Evolutionary conservation across 2,113 vertebrate genomes (phyloP), one percentile per base, ranked within the genome.

Genomic region (Synodontis membranacea): DNA sequence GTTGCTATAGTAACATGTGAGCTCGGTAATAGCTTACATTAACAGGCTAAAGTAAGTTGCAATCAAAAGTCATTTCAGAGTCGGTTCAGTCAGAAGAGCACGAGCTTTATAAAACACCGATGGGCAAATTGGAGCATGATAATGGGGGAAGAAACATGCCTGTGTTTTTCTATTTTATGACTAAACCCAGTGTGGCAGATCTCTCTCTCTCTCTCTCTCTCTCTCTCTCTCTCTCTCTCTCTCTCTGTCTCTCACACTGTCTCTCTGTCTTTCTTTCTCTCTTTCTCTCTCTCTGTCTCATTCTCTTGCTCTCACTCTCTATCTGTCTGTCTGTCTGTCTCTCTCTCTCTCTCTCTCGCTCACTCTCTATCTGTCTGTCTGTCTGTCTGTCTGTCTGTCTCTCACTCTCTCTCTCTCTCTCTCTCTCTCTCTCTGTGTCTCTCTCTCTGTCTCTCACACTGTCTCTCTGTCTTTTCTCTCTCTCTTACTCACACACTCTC

Each of bases 1-100:
- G 93, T 96, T 96, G 94, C 96, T 94, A 94, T 95, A 93, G 95
- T 94, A 96, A 97, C 95, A 89, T 92, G 92, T 90, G 91, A 92
- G 93, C 92, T 93, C 90, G 82, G 92, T 95, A 93, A 95, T 95
- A 93, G 92, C 92, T 92, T 92, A 92, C 92, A 95, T 96, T 96
- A 95, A 94, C 92, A 94, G 92, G 92, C 92, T 95, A 95, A 83
- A 95, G 94, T 95, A 94, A 94, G 93, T 93, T 91, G 91, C 92
- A 95, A 94, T 94, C 93, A 94, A 95, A 94, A 92, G 93, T 92
- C 92, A 94, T 94, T 94, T 94, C 88, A 89, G 91, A 93, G 90
- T 91, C 86, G 87, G 91, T 91, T 91, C 89, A 90, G 91, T 93
- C 92, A 88, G 91, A 90, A 89, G 92, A 93, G 93, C 92, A 93